These are phyloP conservation scores for Lateolabrax maculatus DNA, from an alignment of 2,797 vertebrate genomes.

Conservation along the genomic window DNA sequence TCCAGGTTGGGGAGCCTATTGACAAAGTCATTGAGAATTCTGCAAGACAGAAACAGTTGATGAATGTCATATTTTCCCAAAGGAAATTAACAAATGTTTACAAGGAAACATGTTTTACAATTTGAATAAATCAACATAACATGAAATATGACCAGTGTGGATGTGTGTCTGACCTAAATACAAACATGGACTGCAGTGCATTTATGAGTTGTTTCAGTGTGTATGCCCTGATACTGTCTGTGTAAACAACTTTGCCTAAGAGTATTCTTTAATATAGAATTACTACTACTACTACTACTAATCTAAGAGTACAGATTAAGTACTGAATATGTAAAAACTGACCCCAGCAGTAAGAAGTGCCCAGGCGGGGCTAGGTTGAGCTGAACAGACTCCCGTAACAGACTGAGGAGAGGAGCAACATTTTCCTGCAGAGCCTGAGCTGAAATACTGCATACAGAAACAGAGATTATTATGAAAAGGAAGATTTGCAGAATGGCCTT, in stretches of 20 bases:
- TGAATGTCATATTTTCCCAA: not conserved
- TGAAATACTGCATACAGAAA: constrained; percentile 84
- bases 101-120: not conserved
- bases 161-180: not conserved
- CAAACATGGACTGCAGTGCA: not conserved
- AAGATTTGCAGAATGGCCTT: not conserved
- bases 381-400: constrained; percentile 94
- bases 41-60: constrained; percentile 68
- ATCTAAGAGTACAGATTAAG: not conserved
- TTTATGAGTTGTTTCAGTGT: not conserved
- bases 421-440: constrained; percentile 92
- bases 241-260: not conserved
- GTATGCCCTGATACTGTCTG: not conserved
- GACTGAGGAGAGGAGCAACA: constrained; percentile 87
- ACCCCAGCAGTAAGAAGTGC: constrained; percentile 96
- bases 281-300: not conserved
- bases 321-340: constrained; percentile 46
- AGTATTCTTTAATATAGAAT: not conserved
- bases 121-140: not conserved
- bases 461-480: not conserved
- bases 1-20: constrained; percentile 93
- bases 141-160: not conserved
- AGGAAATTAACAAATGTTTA: not conserved
- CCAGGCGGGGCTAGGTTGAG: constrained; percentile 94
- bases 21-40: constrained; percentile 95